Percentiles rank a stretch among this genome's conserved stretches.
phyloP scores from a whole-genome alignment of 2,113 vertebrate genomes.

The Myotis yumanensis region DNA sequence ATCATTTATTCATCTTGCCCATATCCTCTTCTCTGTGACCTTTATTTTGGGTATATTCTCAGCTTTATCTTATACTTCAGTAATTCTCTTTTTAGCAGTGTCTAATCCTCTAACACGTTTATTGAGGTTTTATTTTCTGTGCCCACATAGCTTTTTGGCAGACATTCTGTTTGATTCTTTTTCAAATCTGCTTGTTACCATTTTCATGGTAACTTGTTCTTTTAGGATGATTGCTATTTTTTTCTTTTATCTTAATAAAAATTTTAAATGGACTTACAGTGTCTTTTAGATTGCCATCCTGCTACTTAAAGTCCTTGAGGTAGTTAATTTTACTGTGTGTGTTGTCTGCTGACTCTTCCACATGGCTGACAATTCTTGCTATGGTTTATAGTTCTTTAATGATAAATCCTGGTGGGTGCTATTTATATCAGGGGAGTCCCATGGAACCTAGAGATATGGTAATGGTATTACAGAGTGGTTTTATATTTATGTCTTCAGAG shows the following conservation, averaged over 20 bases:
- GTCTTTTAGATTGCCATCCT: neutral
- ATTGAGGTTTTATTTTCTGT: neutral
- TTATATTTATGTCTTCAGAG: neutral
- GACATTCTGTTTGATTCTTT: neutral
- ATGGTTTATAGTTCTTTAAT: neutral
- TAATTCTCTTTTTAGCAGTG: neutral
- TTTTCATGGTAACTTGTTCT: slow-evolving; percentile 1
- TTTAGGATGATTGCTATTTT: neutral
- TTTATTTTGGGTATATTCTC: neutral
- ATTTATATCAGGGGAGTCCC: neutral
- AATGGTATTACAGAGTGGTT: neutral
- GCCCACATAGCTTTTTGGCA: neutral
- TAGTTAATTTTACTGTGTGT: neutral
- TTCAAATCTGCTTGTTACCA: neutral
- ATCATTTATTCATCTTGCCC: neutral
- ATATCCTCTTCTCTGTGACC: neutral
- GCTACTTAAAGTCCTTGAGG: neutral
- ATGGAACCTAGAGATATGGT: neutral
- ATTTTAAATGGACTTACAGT: neutral
- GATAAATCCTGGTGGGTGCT: neutral
- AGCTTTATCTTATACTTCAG: neutral
- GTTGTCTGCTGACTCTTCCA: neutral
- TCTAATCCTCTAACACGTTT: neutral
- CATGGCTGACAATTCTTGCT: neutral
- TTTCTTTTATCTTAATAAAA: slow-evolving; percentile 36